These are phyloP conservation scores for Mesitornis unicolor DNA, from an alignment of 2,113 vertebrate genomes.

Conservation along the genomic window DNA sequence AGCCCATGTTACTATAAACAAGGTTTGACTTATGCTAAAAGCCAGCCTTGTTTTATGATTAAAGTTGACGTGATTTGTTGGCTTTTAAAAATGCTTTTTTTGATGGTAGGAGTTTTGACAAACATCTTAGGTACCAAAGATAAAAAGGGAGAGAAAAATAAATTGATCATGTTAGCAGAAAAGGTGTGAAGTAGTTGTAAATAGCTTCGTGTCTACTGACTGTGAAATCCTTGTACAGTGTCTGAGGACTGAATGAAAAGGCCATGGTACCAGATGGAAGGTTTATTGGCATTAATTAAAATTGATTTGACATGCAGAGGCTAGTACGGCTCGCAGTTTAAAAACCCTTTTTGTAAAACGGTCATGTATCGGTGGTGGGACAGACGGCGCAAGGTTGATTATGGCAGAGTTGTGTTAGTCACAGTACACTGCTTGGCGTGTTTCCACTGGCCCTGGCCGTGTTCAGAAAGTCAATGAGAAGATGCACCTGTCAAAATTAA, in stretches of 20 bases:
- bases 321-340: conserved; percentile 20
- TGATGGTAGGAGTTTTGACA: background rate
- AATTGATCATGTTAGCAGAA: background rate
- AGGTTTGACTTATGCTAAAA: background rate
- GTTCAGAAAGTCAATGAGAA: conserved; percentile 69
- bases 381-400: conserved; percentile 59
- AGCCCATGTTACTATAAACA: background rate
- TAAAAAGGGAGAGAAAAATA: background rate
- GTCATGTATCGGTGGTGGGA: conserved; percentile 58
- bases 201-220: background rate
- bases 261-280: conserved; percentile 64
- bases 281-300: conserved; percentile 75
- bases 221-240: background rate
- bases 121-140: background rate
- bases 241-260: conserved; percentile 4
- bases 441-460: conserved; percentile 42
- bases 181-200: background rate
- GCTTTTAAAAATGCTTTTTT: background rate
- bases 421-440: conserved; percentile 61
- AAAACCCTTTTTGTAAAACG: conserved; percentile 34
- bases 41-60: background rate
- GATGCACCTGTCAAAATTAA: conserved; percentile 75
- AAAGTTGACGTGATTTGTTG: background rate
- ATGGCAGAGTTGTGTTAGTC: conserved; percentile 68
- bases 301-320: conserved; percentile 63